These are phyloP conservation scores for Dendropsophus ebraccatus DNA, from an alignment of 2,113 vertebrate species.

Conservation along the genomic window DNA sequence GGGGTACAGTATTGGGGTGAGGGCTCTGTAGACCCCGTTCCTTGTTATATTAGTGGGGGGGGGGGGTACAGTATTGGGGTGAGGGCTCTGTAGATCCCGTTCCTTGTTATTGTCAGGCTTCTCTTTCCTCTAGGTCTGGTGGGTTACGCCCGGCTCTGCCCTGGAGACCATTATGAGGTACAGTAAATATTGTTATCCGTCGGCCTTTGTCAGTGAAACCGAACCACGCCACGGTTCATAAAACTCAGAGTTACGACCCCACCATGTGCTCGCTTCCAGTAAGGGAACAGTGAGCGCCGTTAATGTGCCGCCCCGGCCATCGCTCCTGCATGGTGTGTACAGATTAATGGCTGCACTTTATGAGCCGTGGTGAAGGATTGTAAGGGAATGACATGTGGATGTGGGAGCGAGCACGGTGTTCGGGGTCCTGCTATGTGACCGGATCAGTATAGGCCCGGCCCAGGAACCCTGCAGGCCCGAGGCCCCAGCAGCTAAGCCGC, in stretches of 20 bases:
- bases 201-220: neutral
- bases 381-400: neutral
- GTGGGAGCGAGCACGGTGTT: neutral
- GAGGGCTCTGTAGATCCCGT: no score
- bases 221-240: neutral
- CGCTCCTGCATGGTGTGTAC: neutral
- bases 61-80: no score
- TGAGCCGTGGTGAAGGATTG: neutral
- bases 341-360: neutral
- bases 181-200: constrained; percentile 53
- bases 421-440: neutral
- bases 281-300: neutral
- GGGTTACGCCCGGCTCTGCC: constrained; percentile 94
- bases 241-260: neutral
- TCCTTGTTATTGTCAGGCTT: neutral
- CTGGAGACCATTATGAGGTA: constrained; percentile 97
- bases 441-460: no score
- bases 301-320: neutral
- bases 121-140: constrained; percentile 84
- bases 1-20: no score
- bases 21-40: no score
- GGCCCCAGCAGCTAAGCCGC: no score
- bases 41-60: no score
- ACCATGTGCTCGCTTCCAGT: neutral
- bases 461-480: no score